A percentile compares a stretch with the other conserved stretches of the same genome.
phyloP scores from a whole-genome alignment of 2,888 invertebrate species.

The Halictus ligatus region DNA sequence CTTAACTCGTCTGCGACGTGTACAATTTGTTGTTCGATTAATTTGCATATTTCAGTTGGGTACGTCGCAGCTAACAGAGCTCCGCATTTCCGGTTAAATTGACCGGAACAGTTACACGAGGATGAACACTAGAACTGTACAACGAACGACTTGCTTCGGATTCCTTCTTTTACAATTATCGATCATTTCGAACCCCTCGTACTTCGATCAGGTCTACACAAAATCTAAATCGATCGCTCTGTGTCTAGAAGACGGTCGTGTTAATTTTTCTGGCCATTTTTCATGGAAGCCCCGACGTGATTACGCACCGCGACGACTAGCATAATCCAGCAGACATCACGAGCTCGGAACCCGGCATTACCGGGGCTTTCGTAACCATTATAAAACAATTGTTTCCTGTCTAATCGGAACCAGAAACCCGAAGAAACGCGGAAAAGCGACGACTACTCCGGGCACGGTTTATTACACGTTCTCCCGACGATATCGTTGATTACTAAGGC shows the following conservation, averaged over 20 bases:
- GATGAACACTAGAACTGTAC: neutral
- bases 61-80: neutral
- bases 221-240: neutral
- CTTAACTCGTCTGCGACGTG: neutral
- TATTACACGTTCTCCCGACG: slow-evolving; percentile 52
- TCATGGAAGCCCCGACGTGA: slow-evolving; percentile 29
- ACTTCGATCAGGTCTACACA: too few species aligned
- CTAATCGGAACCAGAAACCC: slow-evolving; percentile 25
- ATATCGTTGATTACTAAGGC: slow-evolving; percentile 58
- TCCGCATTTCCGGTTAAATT: neutral
- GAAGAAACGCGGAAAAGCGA: slow-evolving; percentile 58
- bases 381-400: slow-evolving; percentile 40
- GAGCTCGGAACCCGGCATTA: slow-evolving; percentile 31
- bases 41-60: neutral
- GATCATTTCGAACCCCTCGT: too few species aligned
- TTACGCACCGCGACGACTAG: slow-evolving; percentile 29
- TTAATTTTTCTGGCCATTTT: neutral
- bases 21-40: neutral
- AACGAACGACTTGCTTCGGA: neutral
- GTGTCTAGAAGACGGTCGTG: neutral
- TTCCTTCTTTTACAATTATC: too few species aligned
- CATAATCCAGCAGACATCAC: slow-evolving; percentile 46
- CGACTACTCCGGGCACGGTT: slow-evolving; percentile 47
- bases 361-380: slow-evolving; percentile 47
- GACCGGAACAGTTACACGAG: neutral